phyloP scores from a whole-genome alignment of 2,797 vertebrate genomes.

The Sorex maritimensis region DNA sequence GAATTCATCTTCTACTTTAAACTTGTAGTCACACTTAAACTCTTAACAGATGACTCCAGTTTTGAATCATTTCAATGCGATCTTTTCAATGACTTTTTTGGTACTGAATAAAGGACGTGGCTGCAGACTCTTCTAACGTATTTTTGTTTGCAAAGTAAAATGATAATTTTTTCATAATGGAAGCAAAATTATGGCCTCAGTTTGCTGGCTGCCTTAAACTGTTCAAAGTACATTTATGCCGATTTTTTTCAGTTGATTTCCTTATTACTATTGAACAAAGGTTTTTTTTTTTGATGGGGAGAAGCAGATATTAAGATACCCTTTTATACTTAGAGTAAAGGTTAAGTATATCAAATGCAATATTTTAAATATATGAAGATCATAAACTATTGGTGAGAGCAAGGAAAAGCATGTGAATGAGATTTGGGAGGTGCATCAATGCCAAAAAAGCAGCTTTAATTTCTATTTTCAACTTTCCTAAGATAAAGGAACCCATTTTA shows the following conservation, averaged over 20 bases:
- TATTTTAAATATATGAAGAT: not conserved
- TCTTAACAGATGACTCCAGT: not conserved
- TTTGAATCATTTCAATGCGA: not conserved
- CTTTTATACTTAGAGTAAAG: slow-evolving; percentile 22
- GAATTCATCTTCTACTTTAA: slow-evolving; percentile 18
- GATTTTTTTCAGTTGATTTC: not conserved
- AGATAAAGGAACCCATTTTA: not conserved
- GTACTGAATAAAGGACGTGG: not conserved
- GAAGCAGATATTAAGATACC: not conserved
- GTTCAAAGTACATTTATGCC: not conserved
- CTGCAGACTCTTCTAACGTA: not conserved
- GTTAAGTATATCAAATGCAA: not conserved
- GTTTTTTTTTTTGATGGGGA: too few species aligned
- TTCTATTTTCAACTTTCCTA: slow-evolving; percentile 13
- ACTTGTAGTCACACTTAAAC: not conserved
- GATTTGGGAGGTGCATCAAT: not conserved
- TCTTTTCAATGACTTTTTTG: not conserved
- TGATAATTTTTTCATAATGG: not conserved
- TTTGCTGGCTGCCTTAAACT: not conserved
- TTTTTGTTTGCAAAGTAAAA: slow-evolving; percentile 30
- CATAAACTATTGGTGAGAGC: not conserved
- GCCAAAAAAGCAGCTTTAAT: not conserved
- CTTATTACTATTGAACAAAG: not conserved
- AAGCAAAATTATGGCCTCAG: not conserved
- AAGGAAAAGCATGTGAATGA: not conserved